A percentile compares a stretch with the other conserved stretches of the same genome.
phyloP scores from a whole-genome alignment of 2,113 vertebrate species.

The Prionailurus viverrinus region DNA sequence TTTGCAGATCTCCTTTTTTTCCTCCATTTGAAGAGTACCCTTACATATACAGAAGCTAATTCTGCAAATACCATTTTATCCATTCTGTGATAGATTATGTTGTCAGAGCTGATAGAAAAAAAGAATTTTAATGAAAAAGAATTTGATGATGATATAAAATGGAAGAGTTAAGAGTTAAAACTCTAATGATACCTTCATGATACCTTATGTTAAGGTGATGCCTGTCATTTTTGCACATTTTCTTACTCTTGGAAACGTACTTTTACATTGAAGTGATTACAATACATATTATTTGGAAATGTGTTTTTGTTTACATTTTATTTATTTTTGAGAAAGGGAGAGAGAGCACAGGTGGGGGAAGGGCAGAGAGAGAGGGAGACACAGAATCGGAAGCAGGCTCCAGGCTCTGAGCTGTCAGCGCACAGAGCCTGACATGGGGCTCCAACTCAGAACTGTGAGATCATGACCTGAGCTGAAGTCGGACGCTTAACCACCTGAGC shows the following conservation, averaged over 20 bases:
- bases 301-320: slow-evolving; percentile 19
- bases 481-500: no score
- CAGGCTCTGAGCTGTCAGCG: no score
- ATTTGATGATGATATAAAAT: slow-evolving; percentile 64
- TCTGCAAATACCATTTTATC: slow-evolving; percentile 55
- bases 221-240: slow-evolving; percentile 56
- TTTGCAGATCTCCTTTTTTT: background rate
- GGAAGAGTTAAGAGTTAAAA: slow-evolving; percentile 67
- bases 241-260: slow-evolving; percentile 47
- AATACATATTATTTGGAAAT: slow-evolving; percentile 30
- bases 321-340: no score
- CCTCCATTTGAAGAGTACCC: slow-evolving; percentile 25
- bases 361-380: no score
- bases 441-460: no score
- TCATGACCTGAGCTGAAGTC: no score
- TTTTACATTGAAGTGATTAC: slow-evolving; percentile 42
- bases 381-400: no score
- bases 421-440: no score
- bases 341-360: no score
- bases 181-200: background rate
- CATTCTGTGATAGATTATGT: slow-evolving; percentile 57
- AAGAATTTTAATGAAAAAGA: slow-evolving; percentile 57
- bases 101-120: slow-evolving; percentile 51
- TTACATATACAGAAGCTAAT: slow-evolving; percentile 61
- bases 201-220: slow-evolving; percentile 35